Conservation (phyloP, 2,797 vertebrate genomes). For the Thalassophryne amazonica region DNA sequence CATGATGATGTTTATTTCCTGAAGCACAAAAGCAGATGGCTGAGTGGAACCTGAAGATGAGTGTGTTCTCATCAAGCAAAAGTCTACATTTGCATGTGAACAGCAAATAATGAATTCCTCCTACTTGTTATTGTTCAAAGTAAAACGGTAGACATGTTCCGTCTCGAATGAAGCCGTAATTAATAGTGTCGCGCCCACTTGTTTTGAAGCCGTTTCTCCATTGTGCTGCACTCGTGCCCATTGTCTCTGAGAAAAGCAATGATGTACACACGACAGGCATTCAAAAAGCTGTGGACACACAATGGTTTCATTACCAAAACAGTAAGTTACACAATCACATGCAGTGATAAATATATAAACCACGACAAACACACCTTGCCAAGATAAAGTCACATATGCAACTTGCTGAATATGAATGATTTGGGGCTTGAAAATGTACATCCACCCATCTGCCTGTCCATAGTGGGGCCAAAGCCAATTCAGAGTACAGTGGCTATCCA, state of each 20-base stretch:
- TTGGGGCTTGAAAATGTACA: too few species aligned
- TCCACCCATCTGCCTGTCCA: too few species aligned
- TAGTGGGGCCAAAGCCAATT: too few species aligned
- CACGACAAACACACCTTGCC: too few species aligned
- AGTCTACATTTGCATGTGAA: slow-evolving; percentile 38
- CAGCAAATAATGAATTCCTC: slow-evolving; percentile 30
- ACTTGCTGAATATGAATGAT: too few species aligned
- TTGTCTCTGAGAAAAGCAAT: background rate
- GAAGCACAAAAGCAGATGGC: background rate
- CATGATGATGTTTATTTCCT: slow-evolving; percentile 4
- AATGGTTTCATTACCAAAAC: too few species aligned
- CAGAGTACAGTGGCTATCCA: too few species aligned
- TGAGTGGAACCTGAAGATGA: slow-evolving; percentile 36
- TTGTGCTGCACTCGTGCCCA: background rate
- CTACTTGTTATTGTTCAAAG: slow-evolving; percentile 27
- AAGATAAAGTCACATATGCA: too few species aligned
- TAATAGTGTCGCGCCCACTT: background rate
- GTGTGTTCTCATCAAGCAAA: slow-evolving; percentile 5
- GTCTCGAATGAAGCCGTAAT: slow-evolving; percentile 1
- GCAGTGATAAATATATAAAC: too few species aligned
- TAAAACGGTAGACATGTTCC: slow-evolving; percentile 25
- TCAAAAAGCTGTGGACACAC: too few species aligned
- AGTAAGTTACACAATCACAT: too few species aligned
- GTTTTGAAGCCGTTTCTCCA: background rate
- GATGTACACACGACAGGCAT: too few species aligned